phyloP scores from a whole-genome alignment of 2,888 invertebrate species.

The Drosophila neotestacea region DNA sequence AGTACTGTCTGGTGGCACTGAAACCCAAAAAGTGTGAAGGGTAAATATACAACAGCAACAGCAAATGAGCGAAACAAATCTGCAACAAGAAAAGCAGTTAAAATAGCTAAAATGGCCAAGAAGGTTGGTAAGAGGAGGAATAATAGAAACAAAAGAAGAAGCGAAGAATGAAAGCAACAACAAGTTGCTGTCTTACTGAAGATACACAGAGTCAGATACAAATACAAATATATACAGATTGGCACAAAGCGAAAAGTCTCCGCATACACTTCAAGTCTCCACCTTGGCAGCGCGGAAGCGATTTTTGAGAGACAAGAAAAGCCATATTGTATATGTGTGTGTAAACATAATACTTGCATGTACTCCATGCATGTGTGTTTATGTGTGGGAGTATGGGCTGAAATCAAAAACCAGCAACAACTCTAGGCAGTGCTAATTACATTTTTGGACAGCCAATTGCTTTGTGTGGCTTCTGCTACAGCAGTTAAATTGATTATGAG shows the following conservation, averaged over 20 bases:
- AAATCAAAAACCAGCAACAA: constrained; percentile 52
- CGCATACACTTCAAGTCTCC: constrained; percentile 58
- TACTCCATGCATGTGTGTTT: neutral
- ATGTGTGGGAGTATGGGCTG: constrained; percentile 38
- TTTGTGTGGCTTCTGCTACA: constrained; percentile 59
- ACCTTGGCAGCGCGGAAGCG: constrained; percentile 56
- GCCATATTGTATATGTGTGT: constrained; percentile 39
- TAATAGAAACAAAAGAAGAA: constrained; percentile 29
- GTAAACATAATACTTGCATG: constrained; percentile 15
- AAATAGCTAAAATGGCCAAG: constrained; percentile 44
- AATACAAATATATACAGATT: constrained; percentile 41
- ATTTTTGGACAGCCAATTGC: constrained; percentile 39
- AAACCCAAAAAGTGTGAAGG: constrained; percentile 60
- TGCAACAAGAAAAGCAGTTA: constrained; percentile 30
- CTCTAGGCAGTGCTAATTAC: constrained; percentile 55
- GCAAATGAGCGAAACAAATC: constrained; percentile 37
- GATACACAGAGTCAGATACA: constrained; percentile 57
- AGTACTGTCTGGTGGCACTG: constrained; percentile 38
- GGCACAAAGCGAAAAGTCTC: constrained; percentile 57
- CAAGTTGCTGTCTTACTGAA: constrained; percentile 69
- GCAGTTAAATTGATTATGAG: constrained; percentile 48
- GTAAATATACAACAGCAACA: constrained; percentile 4
- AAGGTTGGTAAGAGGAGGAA: constrained; percentile 13
- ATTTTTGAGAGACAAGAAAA: constrained; percentile 51
- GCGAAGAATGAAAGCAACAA: constrained; percentile 60